phyloP scores from a whole-genome alignment of 2,797 vertebrate species.

The Anisognathus igniventris region DNA sequence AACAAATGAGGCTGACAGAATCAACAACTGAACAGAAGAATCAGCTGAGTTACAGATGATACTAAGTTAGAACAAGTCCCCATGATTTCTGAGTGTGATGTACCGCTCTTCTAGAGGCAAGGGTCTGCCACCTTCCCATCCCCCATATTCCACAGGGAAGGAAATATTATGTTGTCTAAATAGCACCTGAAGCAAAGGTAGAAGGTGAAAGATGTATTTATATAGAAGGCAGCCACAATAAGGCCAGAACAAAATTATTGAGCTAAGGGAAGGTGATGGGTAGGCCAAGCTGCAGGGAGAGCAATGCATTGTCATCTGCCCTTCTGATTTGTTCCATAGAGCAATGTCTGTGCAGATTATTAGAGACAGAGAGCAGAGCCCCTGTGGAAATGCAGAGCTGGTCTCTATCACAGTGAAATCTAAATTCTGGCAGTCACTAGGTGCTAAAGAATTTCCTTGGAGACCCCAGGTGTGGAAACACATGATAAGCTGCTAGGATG shows the following conservation, averaged over 20 bases:
- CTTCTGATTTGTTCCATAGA: background rate
- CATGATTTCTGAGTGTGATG: background rate
- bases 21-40: background rate
- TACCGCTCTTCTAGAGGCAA: background rate
- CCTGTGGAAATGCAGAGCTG: background rate
- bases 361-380: background rate
- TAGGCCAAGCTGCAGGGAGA: background rate
- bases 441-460: conserved; percentile 21
- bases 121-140: background rate
- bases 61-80: background rate
- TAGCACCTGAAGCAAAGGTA: background rate
- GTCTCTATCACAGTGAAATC: background rate
- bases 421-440: background rate
- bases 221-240: background rate
- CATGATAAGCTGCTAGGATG: background rate
- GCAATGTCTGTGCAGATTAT: background rate
- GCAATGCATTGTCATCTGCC: background rate
- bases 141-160: background rate
- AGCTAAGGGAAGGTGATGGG: background rate
- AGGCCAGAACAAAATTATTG: background rate
- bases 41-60: background rate
- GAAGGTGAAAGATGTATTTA: background rate
- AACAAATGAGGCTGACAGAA: background rate
- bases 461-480: background rate
- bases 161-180: background rate